Base-by-base conservation (phyloP, 2,888 invertebrate genomes). In the Drosophila lutescens region DNA sequence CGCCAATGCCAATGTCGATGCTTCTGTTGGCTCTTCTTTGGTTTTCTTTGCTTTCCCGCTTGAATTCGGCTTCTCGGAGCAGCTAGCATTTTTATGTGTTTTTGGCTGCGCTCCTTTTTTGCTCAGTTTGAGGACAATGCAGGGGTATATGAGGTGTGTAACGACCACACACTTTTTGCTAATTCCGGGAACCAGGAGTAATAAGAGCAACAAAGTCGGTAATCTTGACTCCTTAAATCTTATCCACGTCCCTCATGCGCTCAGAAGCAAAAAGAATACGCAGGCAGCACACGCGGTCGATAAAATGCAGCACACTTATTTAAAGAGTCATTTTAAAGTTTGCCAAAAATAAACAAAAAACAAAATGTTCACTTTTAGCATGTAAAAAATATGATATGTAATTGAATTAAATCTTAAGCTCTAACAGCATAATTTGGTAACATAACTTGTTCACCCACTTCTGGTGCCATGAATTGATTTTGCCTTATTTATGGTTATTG, bases 11-110 rank as follows among this genome's bases (percentile, higher is more conserved):
- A 51, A 50, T 32, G 50, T 36, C 67, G 57, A 23, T 56, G 40
- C 26, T 23, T 15, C 5, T n/a, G 36, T 13, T 12, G 1, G 30
- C 4, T 34, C 47, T 40, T 32, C 50, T 6, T 10, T 40, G 23
- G 13, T 58, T 61, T 49, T 41, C 62, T 26, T 49, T 15, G n/a
- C 46, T 17, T 43, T 49, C 23, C 60, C 13, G 36, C 38, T 32
- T 56, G 4, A 26, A n/a, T 17, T 17, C 17, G 15, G 5, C 38
- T 59, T 36, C 46, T 36, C 23, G 58, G 32, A 47, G 32, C 72
- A 55, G 30, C 50, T 47, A 41, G 56, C 62, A 71, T 60, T 77
- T 77, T 76, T 76, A 76, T 77, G 74, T 74, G 70, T 76, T 69
- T 60, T 69, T 60, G 63, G 56, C 55, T 46, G 41, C 36, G 32